These are phyloP conservation scores for Vanessa cardui DNA, from an alignment of 2,888 invertebrate genomes.

Conservation along the genomic window DNA sequence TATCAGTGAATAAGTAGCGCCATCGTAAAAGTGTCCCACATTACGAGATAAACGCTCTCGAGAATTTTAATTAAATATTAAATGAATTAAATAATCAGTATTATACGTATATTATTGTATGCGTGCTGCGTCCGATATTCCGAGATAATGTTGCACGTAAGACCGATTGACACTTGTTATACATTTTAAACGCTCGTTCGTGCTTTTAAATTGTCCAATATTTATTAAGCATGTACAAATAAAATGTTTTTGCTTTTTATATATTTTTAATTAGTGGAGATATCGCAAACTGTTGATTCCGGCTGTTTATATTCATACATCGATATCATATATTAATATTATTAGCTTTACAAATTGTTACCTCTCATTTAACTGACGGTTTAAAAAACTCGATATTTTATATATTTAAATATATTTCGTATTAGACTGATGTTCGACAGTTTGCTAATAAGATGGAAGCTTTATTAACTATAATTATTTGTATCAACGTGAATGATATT, in stretches of 20 bases:
- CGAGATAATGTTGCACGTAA: conserved; percentile 69
- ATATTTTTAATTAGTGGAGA: conserved; percentile 49
- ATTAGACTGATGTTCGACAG: conserved; percentile 51
- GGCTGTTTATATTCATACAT: conserved; percentile 25
- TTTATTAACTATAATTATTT: conserved; percentile 64
- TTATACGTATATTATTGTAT: conserved; percentile 79
- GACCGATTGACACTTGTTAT: conserved; percentile 57
- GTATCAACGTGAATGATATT: conserved; percentile 74
- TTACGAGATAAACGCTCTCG: conserved; percentile 80
- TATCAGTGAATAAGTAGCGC: conserved; percentile 79
- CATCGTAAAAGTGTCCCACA: conserved; percentile 82
- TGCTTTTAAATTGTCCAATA: conserved; percentile 49
- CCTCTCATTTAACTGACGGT: conserved; percentile 29
- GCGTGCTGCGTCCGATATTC: conserved; percentile 70
- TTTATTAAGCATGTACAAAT: conserved; percentile 53
- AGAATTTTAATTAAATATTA: conserved; percentile 83
- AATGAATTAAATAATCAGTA: conserved; percentile 83
- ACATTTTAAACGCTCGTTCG: conserved; percentile 53
- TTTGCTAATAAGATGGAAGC: conserved; percentile 62
- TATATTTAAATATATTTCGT: conserved; percentile 17
- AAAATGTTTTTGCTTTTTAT: conserved; percentile 52
- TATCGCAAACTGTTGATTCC: conserved; percentile 58
- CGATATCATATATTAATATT: conserved; percentile 23
- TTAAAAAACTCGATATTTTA: conserved; percentile 22
- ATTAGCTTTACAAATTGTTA: conserved; percentile 27